Conservation (phyloP, 1,140 invertebrate genomes). For the Trichomalopsis sarcophagae region DNA sequence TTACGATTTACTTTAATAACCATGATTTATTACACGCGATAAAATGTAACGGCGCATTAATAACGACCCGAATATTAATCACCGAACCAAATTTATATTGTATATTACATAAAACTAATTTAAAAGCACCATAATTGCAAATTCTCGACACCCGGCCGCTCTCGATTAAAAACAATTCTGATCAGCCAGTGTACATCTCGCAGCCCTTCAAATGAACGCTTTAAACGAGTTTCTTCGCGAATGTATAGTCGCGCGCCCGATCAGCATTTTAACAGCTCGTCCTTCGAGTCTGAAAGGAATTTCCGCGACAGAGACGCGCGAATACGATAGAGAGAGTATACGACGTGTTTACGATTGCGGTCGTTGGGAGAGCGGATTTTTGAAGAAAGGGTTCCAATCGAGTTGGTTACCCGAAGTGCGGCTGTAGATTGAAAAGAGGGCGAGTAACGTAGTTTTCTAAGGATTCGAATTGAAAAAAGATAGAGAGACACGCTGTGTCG, state of each 20-base stretch:
- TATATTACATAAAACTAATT: neutral
- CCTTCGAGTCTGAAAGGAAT: neutral
- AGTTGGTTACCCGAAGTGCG: neutral
- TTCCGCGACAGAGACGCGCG: neutral
- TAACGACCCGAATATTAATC: too few species aligned
- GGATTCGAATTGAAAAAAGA: neutral
- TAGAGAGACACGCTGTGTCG: too few species aligned
- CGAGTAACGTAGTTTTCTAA: neutral
- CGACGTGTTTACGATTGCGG: neutral
- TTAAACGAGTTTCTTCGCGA: constrained; percentile 25
- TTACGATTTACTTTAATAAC: too few species aligned
- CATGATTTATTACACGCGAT: too few species aligned
- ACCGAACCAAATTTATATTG: too few species aligned
- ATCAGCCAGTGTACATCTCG: neutral
- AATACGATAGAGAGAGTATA: neutral
- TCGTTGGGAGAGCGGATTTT: neutral
- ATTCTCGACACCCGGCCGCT: neutral
- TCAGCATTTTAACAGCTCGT: constrained; percentile 59
- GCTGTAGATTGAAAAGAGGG: neutral
- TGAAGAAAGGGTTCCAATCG: neutral
- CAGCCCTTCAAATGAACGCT: neutral
- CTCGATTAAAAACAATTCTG: neutral
- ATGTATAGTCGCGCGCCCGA: constrained; percentile 40
- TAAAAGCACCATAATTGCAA: neutral
- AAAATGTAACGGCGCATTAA: too few species aligned